Evolutionary conservation across 2,888 invertebrate genomes (phyloP).

Genomic region (Dioctria linearis): DNA sequence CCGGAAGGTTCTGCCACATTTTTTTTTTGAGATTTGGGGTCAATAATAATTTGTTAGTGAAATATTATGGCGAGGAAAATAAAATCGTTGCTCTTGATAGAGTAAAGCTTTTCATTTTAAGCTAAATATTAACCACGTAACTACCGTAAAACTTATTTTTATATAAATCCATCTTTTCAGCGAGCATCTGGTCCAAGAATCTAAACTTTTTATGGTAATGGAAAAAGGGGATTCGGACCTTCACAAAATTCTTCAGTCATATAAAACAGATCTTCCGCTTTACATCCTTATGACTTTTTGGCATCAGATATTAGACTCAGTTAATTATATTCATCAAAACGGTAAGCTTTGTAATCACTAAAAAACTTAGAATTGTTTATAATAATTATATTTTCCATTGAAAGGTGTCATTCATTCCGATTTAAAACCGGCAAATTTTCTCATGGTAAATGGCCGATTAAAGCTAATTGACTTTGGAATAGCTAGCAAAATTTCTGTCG

Average conservation of each 20-base stretch:
- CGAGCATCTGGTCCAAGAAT: slow-evolving; percentile 78
- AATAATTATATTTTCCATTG: background rate
- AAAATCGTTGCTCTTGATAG: background rate
- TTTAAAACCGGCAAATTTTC: slow-evolving; percentile 96
- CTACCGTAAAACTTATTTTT: too few relatives aligned
- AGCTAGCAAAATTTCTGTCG: slow-evolving; percentile 87
- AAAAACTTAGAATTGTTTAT: background rate
- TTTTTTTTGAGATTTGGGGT: too few relatives aligned
- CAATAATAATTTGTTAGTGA: too few relatives aligned
- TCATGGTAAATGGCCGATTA: slow-evolving; percentile 86
- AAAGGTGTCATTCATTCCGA: slow-evolving; percentile 96
- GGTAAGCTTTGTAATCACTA: slow-evolving; percentile 70
- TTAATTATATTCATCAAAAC: slow-evolving; percentile 90
- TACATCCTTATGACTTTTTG: slow-evolving; percentile 90
- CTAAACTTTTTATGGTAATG: slow-evolving; percentile 87
- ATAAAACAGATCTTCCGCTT: slow-evolving; percentile 76
- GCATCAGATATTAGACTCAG: slow-evolving; percentile 94
- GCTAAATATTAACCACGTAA: too few relatives aligned
- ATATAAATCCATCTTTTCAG: slow-evolving; percentile 71
- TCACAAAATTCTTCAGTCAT: slow-evolving; percentile 80
- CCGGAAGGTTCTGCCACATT: too few relatives aligned
- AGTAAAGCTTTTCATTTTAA: background rate
- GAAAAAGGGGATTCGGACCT: slow-evolving; percentile 95
- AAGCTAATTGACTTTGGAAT: slow-evolving; percentile 99
- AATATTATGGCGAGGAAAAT: too few relatives aligned